Evolutionary conservation across 2,113 vertebrate genomes (phyloP), one percentile per base, ranked within the genome.

Genomic region (Campylomormyrus tamandua): DNA sequence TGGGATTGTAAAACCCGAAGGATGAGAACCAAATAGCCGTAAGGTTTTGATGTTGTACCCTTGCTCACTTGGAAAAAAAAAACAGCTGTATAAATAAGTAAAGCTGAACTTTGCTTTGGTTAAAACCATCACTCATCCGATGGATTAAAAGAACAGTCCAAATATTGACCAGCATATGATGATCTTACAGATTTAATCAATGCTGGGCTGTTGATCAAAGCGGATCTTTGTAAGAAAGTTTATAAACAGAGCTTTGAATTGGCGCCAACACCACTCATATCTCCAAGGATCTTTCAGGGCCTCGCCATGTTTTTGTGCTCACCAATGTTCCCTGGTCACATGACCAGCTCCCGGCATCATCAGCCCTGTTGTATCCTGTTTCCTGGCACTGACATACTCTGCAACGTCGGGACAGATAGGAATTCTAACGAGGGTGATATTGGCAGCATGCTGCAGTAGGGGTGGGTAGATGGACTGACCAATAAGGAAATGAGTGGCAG

Each of bases 401-500:
- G 27, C 70, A 31, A 52, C 46, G 7, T 24, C 15, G 58, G 42
- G 62, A 74, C n/a, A 77, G 35, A 74, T 19, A 74, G 21, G 49
- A 66, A 52, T 74, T 4, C 49, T 50, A 89, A 83, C 45, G n/a
- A 83, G 70, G 88, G 10, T 48, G 31, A 53, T 49, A 56, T 45
- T n/a, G 74, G 48, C 49, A 83, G 48, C 74, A 35, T 31, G 3
- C 80, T 83, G 35, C 39, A 24, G 27, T 21, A 53, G 10, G n/a
- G 49, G 49, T 1, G 5, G 27, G 45, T 89, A 92, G 91, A 93
- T 91, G 91, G 91, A 88, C 91, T 93, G 90, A 93, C 91, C 91
- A 92, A 89, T 92, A 93, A 93, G 95, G 92, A 94, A 94, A 93
- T 13, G 91, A 91, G 89, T 90, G 92, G 86, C 87, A n/a, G 86